Conservation (phyloP, 2,888 invertebrate genomes). For the Caenorhabditis angaria region DNA sequence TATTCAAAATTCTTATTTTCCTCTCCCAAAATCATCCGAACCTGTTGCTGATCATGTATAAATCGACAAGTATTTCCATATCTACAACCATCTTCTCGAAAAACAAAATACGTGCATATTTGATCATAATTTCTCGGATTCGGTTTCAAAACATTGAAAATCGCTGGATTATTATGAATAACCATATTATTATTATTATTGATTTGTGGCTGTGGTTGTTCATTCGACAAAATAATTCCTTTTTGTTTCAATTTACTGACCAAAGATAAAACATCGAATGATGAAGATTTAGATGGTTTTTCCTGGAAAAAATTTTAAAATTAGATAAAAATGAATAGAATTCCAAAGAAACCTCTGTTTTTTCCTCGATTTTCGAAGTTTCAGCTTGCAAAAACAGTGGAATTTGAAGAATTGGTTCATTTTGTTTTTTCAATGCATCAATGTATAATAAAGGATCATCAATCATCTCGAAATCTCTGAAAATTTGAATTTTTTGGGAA, state of each 20-base stretch:
- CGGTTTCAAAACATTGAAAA: background rate
- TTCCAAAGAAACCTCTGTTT: background rate
- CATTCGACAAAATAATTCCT: background rate
- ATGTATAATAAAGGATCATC: background rate
- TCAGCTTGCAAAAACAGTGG: background rate
- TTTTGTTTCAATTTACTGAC: background rate
- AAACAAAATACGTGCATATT: slow-evolving; percentile 12
- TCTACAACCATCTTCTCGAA: slow-evolving; percentile 14
- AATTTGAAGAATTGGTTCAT: background rate
- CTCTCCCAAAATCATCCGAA: slow-evolving; percentile 5
- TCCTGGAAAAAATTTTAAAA: background rate
- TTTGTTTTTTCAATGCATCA: background rate
- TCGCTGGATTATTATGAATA: no score
- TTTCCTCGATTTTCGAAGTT: background rate
- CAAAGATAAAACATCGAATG: background rate
- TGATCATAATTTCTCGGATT: background rate
- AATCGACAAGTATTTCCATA: slow-evolving; percentile 20
- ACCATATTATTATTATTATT: no score
- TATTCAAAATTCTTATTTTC: no score
- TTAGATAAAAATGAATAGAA: background rate
- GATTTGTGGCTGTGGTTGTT: no score
- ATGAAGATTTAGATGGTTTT: background rate
- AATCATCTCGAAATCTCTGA: background rate
- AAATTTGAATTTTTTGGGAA: background rate
- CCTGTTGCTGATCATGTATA: slow-evolving; percentile 18